phyloP scores from a whole-genome alignment of 2,797 vertebrate genomes.

The Sebastolobus alascanus region DNA sequence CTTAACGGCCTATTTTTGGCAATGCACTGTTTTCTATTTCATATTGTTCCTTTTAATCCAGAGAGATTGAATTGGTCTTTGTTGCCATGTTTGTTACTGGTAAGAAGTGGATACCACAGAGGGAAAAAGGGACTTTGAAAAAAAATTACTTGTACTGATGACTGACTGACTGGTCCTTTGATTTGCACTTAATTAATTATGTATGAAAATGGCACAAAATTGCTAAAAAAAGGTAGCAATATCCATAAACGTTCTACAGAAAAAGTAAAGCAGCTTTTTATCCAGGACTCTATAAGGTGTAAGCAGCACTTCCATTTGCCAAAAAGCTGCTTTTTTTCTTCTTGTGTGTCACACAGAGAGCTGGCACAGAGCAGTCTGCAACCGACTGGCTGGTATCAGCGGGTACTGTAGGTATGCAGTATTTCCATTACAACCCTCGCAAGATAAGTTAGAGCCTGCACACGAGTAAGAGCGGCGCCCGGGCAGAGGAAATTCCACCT shows the following conservation, averaged over 20 bases:
- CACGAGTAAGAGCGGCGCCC: slow-evolving; percentile 34
- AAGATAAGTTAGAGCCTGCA: slow-evolving; percentile 53
- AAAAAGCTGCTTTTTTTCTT: slow-evolving; percentile 14
- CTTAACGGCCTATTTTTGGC: slow-evolving; percentile 21
- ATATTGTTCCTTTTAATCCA: slow-evolving; percentile 49
- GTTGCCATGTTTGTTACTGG: slow-evolving; percentile 37
- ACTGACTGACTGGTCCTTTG: slow-evolving; percentile 31
- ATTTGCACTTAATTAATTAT: slow-evolving; percentile 24
- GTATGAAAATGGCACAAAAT: slow-evolving; percentile 21
- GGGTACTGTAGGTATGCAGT: slow-evolving; percentile 31
- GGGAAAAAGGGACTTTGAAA: slow-evolving; percentile 16
- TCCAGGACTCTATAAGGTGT: not conserved
- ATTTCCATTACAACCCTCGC: slow-evolving; percentile 45
- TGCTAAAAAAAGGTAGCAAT: not conserved
- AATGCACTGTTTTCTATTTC: slow-evolving; percentile 29
- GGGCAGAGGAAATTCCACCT: slow-evolving; percentile 37
- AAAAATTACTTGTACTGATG: slow-evolving; percentile 23
- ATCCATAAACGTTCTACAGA: not conserved
- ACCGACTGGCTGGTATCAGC: slow-evolving; percentile 41
- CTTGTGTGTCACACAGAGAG: slow-evolving; percentile 19
- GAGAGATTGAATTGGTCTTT: slow-evolving; percentile 19
- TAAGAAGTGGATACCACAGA: slow-evolving; percentile 20
- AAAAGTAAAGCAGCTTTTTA: not conserved
- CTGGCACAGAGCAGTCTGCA: slow-evolving; percentile 23
- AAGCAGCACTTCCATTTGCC: not conserved